Conservation (phyloP, 2,113 vertebrate species). For the Tympanuchus pallidicinctus region DNA sequence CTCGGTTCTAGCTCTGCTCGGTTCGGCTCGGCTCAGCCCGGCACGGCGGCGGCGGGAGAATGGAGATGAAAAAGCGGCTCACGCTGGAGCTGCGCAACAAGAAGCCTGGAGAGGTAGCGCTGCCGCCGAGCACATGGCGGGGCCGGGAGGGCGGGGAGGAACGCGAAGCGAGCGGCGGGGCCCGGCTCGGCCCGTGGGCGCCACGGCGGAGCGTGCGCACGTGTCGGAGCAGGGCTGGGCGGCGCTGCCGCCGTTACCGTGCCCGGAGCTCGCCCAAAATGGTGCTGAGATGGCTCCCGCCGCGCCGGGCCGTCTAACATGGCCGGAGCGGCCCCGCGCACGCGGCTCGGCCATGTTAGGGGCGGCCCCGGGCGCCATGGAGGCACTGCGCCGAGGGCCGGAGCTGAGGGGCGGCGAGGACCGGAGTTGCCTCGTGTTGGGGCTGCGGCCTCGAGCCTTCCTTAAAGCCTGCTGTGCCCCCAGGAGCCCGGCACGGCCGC, state of each 20-base stretch:
- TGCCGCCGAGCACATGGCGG: no score
- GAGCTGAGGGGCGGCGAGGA: neutral
- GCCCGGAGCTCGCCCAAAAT: neutral
- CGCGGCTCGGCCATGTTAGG: neutral
- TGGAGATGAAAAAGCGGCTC: slow-evolving; percentile 79
- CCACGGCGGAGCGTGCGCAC: neutral
- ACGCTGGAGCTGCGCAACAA: slow-evolving; percentile 75
- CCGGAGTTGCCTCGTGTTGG: neutral
- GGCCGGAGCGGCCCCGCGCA: neutral
- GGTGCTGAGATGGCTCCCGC: neutral
- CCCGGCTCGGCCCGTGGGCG: neutral
- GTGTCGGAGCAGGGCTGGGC: neutral
- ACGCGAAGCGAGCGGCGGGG: neutral
- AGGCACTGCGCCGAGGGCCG: neutral
- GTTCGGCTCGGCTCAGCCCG: neutral
- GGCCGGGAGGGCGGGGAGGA: neutral
- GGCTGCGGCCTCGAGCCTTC: no score
- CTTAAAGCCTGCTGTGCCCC: no score
- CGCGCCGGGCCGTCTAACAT: neutral
- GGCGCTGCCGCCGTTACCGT: neutral
- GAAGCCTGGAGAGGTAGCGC: slow-evolving; percentile 74
- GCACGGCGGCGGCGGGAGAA: neutral
- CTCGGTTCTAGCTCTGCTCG: neutral
- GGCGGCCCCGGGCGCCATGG: neutral
- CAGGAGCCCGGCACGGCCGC: neutral